A percentile compares a stretch with the other conserved stretches of the same genome.
phyloP scores from a whole-genome alignment of 2,113 vertebrate genomes.

The Tachycineta bicolor region DNA sequence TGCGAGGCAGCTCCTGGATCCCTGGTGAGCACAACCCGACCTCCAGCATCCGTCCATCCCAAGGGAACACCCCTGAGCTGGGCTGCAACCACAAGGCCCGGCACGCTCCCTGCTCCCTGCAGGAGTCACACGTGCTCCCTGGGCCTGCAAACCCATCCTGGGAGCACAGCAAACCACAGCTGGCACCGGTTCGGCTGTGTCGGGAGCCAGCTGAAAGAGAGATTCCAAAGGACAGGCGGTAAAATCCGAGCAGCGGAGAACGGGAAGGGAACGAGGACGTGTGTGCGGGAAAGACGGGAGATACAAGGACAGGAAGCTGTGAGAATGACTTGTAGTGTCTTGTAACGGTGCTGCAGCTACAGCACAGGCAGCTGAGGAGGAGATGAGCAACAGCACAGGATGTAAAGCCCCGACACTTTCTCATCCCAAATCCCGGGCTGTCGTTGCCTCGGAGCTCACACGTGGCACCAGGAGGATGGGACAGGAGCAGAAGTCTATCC shows the following conservation, averaged over 20 bases:
- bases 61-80: rapidly evolving
- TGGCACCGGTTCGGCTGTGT: not conserved
- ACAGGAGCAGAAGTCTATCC: not conserved
- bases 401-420: not conserved
- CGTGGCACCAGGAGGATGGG: not conserved
- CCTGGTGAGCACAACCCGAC: not conserved
- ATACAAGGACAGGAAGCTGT: not conserved
- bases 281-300: not conserved
- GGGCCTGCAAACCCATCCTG: not conserved
- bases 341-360: not conserved
- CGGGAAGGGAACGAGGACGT: not conserved
- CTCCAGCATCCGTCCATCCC: not conserved
- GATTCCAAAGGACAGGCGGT: not conserved
- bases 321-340: not conserved
- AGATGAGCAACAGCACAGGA: not conserved
- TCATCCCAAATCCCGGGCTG: not conserved
- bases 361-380: not conserved
- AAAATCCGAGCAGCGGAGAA: not conserved
- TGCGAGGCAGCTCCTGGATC: not conserved
- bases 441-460: not conserved
- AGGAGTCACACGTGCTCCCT: not conserved
- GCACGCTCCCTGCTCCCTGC: not conserved
- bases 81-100: not conserved
- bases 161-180: not conserved
- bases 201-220: not conserved